Evolutionary conservation across 2,888 invertebrate genomes (phyloP).

Genomic region (Caenorhabditis drosophilae): DNA sequence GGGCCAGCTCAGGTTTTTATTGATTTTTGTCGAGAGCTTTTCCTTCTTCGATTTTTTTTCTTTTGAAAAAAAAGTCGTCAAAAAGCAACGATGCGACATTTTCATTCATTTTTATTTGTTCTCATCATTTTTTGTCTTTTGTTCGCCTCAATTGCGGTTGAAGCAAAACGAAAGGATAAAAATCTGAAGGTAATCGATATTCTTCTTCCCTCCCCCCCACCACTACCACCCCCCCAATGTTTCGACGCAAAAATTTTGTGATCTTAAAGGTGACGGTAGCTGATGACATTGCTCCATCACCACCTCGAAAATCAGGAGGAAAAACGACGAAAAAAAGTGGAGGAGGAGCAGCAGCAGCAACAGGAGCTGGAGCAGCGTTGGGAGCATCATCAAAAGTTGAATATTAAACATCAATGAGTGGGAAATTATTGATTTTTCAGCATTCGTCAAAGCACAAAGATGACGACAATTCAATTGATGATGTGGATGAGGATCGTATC

Average conservation of each 20-base stretch:
- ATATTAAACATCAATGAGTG: neutral
- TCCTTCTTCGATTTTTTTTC: neutral
- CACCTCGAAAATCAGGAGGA: slow-evolving; percentile 11
- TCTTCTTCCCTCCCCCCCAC: too few relatives aligned
- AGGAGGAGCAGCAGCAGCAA: too few relatives aligned
- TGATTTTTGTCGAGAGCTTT: neutral
- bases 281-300: slow-evolving; percentile 23
- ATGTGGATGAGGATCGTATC: slow-evolving; percentile 93
- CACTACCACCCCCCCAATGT: too few relatives aligned
- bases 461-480: slow-evolving; percentile 70
- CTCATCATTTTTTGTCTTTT: neutral
- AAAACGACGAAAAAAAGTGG: too few relatives aligned
- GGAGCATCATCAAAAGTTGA: slow-evolving; percentile 3
- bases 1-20: too few relatives aligned
- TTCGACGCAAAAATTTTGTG: slow-evolving; percentile 4
- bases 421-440: too few relatives aligned
- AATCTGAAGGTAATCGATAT: slow-evolving; percentile 26
- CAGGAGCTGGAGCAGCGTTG: too few relatives aligned
- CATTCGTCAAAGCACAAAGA: slow-evolving; percentile 28
- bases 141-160: slow-evolving; percentile 1
- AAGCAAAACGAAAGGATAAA: slow-evolving; percentile 34
- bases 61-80: neutral
- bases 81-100: too few relatives aligned
- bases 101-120: neutral
- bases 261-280: slow-evolving; percentile 32